A percentile compares a stretch with the other conserved stretches of the same genome.
Conservation (phyloP, 2,113 vertebrate species). For the Raphicerus campestris region DNA sequence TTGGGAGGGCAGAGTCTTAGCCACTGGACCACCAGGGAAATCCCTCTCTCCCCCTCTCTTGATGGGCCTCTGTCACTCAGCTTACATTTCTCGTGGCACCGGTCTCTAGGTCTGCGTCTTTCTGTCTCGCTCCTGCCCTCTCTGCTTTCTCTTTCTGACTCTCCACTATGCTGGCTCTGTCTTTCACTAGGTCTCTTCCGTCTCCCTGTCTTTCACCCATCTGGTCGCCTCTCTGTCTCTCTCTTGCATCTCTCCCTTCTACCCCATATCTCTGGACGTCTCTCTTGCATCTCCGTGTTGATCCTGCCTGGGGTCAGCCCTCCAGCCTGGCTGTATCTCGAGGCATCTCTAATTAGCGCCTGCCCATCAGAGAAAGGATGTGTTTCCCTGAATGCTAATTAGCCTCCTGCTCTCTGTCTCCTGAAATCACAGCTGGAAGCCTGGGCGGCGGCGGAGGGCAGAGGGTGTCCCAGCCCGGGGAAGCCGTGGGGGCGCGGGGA, state of each 20-base stretch:
- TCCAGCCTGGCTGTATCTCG: not conserved
- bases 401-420: constrained; percentile 52
- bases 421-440: constrained; percentile 55
- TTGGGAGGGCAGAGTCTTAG: not conserved
- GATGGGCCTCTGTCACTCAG: not conserved
- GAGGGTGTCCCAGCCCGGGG: constrained; percentile 47
- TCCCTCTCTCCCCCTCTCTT: not conserved
- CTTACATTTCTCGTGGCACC: not conserved
- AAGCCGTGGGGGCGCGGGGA: not conserved
- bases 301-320: constrained; percentile 37
- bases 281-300: constrained; percentile 26
- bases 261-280: not conserved
- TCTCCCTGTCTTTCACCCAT: not conserved
- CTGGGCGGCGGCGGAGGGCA: not conserved
- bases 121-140: not conserved
- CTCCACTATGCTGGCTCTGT: not conserved
- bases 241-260: not conserved
- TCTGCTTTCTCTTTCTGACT: not conserved
- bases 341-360: constrained; percentile 58
- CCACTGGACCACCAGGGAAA: not conserved
- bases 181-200: not conserved
- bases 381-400: constrained; percentile 66
- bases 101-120: not conserved
- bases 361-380: constrained; percentile 41
- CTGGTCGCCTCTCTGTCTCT: not conserved